Conservation (phyloP, 2,797 vertebrate species). For the Carduelis carduelis region DNA sequence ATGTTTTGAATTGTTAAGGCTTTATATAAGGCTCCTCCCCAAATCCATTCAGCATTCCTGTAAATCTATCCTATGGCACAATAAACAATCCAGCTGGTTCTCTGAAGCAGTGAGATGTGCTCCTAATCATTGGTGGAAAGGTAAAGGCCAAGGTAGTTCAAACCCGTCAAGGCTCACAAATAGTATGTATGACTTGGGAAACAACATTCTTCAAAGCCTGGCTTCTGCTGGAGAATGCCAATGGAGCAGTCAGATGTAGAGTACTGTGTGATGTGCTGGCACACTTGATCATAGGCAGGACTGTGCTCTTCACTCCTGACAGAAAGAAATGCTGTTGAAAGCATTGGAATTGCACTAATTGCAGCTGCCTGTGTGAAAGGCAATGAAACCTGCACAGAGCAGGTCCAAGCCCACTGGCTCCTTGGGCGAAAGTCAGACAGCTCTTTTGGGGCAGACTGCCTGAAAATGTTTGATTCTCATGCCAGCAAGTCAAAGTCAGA, state of each 20-base stretch:
- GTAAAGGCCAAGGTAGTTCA: not conserved
- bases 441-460: not conserved
- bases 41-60: constrained; percentile 20
- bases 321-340: not conserved
- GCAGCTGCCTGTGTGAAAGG: not conserved
- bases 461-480: not conserved
- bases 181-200: not conserved
- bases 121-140: rapidly evolving
- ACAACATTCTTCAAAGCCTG: not conserved
- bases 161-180: not conserved
- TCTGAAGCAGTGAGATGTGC: not conserved
- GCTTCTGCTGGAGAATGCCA: not conserved
- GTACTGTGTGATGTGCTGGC: not conserved
- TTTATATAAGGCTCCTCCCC: constrained; percentile 24
- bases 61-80: not conserved
- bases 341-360: not conserved
- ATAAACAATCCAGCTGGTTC: rapidly evolving
- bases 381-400: not conserved
- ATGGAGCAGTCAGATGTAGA: not conserved
- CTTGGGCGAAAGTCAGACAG: not conserved
- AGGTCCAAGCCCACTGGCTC: rapidly evolving
- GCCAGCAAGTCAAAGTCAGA: not conserved
- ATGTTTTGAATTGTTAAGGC: constrained; percentile 38
- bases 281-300: not conserved
- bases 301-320: not conserved